Base-by-base conservation (phyloP, 2,113 vertebrate species). In the Tilapia sparmanii region DNA sequence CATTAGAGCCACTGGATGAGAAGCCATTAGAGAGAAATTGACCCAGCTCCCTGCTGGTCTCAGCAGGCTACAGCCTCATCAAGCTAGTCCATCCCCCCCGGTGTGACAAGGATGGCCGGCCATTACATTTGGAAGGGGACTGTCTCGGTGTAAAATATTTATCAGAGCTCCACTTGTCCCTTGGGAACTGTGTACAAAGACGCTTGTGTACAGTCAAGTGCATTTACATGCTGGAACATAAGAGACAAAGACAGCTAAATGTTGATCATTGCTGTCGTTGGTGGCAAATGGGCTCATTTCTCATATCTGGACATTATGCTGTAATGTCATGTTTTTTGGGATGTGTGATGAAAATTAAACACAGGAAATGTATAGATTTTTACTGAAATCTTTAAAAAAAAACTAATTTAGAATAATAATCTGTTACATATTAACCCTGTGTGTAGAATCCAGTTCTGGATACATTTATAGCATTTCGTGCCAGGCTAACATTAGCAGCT, bases 11-110 rank as follows among this genome's bases (percentile, higher is more conserved):
- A 19, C 88, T 76, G 71, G 68, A 92, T 89, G 90, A 93, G 90
- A 87, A 86, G 66, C 87, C 91, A 94, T 93, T 94, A 94, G 82
- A 89, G 86, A 91, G 85, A 89, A 92, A 94, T 91, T 94, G 93
- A 94, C 93, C 94, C 91, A 80, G 89, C 88, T 93, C 91, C 87
- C 90, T 80, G 87, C 87, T 57, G 68, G 80, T 82, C 91, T 87
- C 91, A 93, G 94, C 93, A 91, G 93, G 94, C 93, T 82, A 10
- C 55, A 53, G 92, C 87, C 89, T 86, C 89, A 88, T 90, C 87
- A 86, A 81, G 84, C 79, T 54, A 38, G 50, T 78, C 55, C 47
- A 26, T 59, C 66, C 92, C 81, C 84, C 92, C 84, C 5, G 40
- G 83, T 87, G 89, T 29, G 89, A 87, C 50, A 40, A 26, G 61